phyloP scores from a whole-genome alignment of 1,140 invertebrate species.

The Trachymyrmex cornetzi region DNA sequence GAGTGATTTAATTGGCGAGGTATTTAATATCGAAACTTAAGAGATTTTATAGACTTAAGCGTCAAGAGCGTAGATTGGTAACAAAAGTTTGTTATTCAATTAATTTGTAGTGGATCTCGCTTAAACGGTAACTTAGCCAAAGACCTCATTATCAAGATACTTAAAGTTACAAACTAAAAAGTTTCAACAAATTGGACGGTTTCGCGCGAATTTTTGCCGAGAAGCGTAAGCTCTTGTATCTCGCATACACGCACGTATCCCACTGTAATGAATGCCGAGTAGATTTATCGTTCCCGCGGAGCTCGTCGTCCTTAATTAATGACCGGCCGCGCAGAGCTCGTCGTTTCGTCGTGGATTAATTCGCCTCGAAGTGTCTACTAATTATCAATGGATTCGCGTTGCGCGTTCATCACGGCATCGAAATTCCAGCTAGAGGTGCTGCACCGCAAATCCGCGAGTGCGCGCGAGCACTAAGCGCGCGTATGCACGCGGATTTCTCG shows the following conservation, averaged over 20 bases:
- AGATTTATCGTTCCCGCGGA: constrained; percentile 42
- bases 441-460: constrained; percentile 53
- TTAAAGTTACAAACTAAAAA: constrained; percentile 50
- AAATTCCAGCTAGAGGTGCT: constrained; percentile 69
- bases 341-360: constrained; percentile 75
- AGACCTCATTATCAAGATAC: constrained; percentile 50
- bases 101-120: constrained; percentile 44
- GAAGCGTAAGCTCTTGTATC: background rate
- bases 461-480: constrained; percentile 11
- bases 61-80: constrained; percentile 19
- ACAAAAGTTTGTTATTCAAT: constrained; percentile 59
- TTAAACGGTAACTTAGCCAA: constrained; percentile 36
- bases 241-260: constrained; percentile 25
- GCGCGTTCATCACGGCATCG: constrained; percentile 67
- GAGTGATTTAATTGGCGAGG: constrained; percentile 43
- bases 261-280: constrained; percentile 49
- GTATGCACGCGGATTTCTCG: constrained; percentile 24
- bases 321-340: constrained; percentile 57
- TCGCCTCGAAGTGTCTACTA: constrained; percentile 76
- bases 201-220: constrained; percentile 21
- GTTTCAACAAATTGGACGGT: constrained; percentile 37
- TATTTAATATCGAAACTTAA: constrained; percentile 61
- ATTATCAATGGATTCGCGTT: constrained; percentile 71
- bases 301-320: constrained; percentile 71
- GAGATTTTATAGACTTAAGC: constrained; percentile 48